Conservation (phyloP, 64 coral and sea anemone genomes). For the Actinia equina region DNA sequence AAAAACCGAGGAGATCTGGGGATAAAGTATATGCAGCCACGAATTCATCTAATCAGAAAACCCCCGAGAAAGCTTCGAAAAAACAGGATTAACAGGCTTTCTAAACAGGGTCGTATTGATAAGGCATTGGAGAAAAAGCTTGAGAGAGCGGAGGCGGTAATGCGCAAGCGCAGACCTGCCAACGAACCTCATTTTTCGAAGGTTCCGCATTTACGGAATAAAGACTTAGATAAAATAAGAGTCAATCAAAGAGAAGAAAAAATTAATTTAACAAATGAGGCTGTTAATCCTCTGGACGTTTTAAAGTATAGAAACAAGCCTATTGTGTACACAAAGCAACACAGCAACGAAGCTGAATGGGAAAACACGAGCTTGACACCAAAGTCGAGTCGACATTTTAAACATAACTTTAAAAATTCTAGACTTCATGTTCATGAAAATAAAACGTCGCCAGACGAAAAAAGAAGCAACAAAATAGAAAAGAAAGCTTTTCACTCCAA, state of each 20-base stretch:
- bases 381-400: neutral
- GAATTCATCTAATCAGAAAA: slow-evolving; percentile 1
- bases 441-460: too few relatives aligned
- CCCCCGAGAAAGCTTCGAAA: neutral
- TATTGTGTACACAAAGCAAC: neutral
- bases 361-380: neutral
- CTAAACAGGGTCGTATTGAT: neutral
- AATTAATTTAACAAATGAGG: neutral
- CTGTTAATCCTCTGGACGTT: neutral
- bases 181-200: neutral
- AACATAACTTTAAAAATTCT: too few relatives aligned
- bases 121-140: neutral
- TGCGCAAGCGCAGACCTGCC: neutral
- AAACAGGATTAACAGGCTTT: neutral
- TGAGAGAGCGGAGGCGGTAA: neutral
- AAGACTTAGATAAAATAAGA: neutral
- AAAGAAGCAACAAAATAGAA: too few relatives aligned
- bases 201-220: neutral
- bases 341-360: neutral
- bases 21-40: too few relatives aligned
- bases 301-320: neutral
- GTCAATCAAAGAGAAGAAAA: neutral
- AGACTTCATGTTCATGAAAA: too few relatives aligned
- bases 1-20: neutral
- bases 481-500: too few relatives aligned